A percentile compares a stretch with the other conserved stretches of the same genome.
phyloP scores from a whole-genome alignment of 1,140 invertebrate genomes.

The Penaeus japonicus region DNA sequence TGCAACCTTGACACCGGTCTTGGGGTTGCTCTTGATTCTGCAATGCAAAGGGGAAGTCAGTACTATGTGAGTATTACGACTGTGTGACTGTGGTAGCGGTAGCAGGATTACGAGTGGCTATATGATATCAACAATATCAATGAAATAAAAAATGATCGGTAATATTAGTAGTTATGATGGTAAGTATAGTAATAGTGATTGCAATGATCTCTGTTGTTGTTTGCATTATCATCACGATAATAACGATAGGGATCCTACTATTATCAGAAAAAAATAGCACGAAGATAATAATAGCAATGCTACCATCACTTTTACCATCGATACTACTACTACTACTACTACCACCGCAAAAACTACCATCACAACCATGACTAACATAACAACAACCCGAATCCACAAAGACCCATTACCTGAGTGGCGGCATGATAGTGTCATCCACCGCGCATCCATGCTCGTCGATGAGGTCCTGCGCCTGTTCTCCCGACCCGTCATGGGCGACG shows the following conservation, averaged over 20 bases:
- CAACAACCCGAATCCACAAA: not conserved
- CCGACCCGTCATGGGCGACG: conserved; percentile 76
- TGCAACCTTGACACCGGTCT: conserved; percentile 29
- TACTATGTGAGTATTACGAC: too few species aligned
- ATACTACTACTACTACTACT: too few species aligned
- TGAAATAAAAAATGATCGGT: too few species aligned
- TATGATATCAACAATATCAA: not conserved
- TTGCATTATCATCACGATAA: too few species aligned
- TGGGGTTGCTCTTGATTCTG: conserved; percentile 39
- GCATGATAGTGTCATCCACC: conserved; percentile 73
- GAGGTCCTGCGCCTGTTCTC: conserved; percentile 74
- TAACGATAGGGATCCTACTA: too few species aligned
- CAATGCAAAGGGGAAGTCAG: not conserved
- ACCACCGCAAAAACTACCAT: not conserved
- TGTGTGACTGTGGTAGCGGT: too few species aligned
- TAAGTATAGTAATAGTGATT: too few species aligned
- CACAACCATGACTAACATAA: not conserved
- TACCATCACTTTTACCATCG: not conserved
- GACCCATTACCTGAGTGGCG: conserved; percentile 62
- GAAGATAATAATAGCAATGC: not conserved
- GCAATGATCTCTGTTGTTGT: too few species aligned
- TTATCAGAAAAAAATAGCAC: not conserved
- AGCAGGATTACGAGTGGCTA: too few species aligned
- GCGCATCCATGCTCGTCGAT: conserved; percentile 76
- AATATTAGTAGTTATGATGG: too few species aligned